phyloP scores from a whole-genome alignment of 2,113 vertebrate genomes.

The Anarrhichthys ocellatus region DNA sequence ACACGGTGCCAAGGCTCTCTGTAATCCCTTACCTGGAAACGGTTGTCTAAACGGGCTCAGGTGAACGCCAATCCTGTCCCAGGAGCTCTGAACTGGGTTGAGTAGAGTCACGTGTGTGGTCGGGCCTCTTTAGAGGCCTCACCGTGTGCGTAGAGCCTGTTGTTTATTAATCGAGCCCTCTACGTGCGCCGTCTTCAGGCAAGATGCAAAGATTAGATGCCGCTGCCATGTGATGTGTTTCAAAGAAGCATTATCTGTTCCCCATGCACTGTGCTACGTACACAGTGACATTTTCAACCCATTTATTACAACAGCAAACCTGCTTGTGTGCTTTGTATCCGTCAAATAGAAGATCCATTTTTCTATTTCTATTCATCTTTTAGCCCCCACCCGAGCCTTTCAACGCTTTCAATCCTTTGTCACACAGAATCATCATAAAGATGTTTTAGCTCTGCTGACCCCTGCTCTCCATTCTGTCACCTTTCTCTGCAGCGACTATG shows the following conservation, averaged over 20 bases:
- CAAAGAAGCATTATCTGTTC: neutral
- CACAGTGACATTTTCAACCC: neutral
- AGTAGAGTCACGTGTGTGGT: too few species aligned
- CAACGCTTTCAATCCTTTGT: neutral
- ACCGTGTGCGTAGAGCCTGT: neutral
- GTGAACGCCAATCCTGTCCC: too few species aligned
- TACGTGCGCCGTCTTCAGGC: neutral
- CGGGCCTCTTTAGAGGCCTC: neutral
- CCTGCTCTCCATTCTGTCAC: neutral
- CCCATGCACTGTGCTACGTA: too few species aligned
- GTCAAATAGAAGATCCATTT: neutral
- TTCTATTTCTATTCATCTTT: too few species aligned
- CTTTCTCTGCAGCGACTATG: conserved; percentile 70
- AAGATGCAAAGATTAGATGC: neutral
- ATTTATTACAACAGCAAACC: neutral
- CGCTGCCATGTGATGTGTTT: neutral
- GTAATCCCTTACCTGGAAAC: conserved; percentile 27
- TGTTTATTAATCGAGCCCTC: neutral
- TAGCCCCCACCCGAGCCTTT: too few species aligned
- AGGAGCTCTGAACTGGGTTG: too few species aligned
- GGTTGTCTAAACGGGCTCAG: conserved; percentile 34
- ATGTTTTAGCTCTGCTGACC: neutral
- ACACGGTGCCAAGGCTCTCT: neutral
- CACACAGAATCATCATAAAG: too few species aligned
- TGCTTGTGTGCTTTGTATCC: neutral